Evolutionary conservation across 2,888 invertebrate species (phyloP).

Genomic region (Cheiracanthium punctorium): DNA sequence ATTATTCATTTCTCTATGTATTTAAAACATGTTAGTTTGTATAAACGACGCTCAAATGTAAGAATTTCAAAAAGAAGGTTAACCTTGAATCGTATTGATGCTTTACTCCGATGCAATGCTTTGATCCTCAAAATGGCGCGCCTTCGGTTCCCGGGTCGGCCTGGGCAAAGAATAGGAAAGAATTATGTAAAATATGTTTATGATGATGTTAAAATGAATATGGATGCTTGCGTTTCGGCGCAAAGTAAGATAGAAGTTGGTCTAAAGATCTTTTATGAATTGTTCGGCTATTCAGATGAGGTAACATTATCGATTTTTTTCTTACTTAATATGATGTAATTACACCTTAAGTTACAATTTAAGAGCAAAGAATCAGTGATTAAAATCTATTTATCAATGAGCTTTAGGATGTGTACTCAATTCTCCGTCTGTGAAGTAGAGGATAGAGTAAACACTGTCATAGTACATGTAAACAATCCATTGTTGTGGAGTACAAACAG

Average conservation of each 20-base stretch:
- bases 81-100: constrained; percentile 66
- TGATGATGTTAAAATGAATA: constrained; percentile 54
- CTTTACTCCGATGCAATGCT: constrained; percentile 64
- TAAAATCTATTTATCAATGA: no score
- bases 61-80: constrained; percentile 51
- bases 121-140: constrained; percentile 71
- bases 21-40: constrained; percentile 59
- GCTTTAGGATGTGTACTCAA: no score
- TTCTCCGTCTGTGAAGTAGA: no score
- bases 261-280: constrained; percentile 61
- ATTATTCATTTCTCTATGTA: constrained; percentile 52
- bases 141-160: constrained; percentile 70
- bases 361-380: not conserved
- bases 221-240: constrained; percentile 32
- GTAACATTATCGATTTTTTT: constrained; percentile 5
- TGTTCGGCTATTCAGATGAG: constrained; percentile 67
- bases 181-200: constrained; percentile 60
- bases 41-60: constrained; percentile 48
- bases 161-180: constrained; percentile 67
- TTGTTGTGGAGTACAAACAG: no score
- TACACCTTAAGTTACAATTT: not conserved
- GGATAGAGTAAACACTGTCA: no score
- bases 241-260: constrained; percentile 60
- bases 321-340: not conserved
- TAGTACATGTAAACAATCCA: no score